Evolutionary conservation across 2,113 vertebrate genomes (phyloP), one percentile per base, ranked within the genome.

Genomic region (Scartelaos histophorus): DNA sequence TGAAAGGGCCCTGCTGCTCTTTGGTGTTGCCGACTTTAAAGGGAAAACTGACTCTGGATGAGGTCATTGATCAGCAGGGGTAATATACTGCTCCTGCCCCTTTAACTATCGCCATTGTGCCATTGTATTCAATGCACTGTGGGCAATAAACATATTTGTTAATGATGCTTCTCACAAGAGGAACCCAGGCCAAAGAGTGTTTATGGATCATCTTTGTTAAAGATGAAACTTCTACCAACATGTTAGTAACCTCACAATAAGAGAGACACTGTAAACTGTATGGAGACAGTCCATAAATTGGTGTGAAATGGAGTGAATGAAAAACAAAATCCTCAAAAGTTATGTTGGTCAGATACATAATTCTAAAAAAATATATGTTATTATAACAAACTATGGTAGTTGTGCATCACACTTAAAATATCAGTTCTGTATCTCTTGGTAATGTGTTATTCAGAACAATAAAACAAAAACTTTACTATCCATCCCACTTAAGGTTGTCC

Each of bases 21-120:
- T 94, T 94, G 92, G 93, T 94, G 87, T 91, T 51, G n/a, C 93
- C 88, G 91, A 87, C 91, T 89, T 90, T 93, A 82, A 94, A 91
- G 91, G 84, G 86, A 71, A 85, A 82, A 83, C 79, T 90, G 90
- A 90, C 89, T 90, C 87, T 88, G 82, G 90, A 91, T 92, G 91
- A 91, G 88, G 90, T 92, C 87, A 91, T 91, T 93, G 90, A 93
- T 90, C 88, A 90, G 85, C 80, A 67, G 88, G 87, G 83, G 89
- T 89, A 76, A 79, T 90, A 88, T 88, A 86, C 79, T 92, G 89
- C 89, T 74, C 85, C 90, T 88, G 85, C 89, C 91, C 91, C 87
- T 91, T 92, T 88, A 91, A 91, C 91, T 88, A 85, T 82, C 66
- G 66, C 89, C 65, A 89, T 92, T 91, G 88, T 91, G 61, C 56